These are phyloP conservation scores for Neodiprion virginianus DNA, from an alignment of 1,140 invertebrate species.

Conservation along the genomic window DNA sequence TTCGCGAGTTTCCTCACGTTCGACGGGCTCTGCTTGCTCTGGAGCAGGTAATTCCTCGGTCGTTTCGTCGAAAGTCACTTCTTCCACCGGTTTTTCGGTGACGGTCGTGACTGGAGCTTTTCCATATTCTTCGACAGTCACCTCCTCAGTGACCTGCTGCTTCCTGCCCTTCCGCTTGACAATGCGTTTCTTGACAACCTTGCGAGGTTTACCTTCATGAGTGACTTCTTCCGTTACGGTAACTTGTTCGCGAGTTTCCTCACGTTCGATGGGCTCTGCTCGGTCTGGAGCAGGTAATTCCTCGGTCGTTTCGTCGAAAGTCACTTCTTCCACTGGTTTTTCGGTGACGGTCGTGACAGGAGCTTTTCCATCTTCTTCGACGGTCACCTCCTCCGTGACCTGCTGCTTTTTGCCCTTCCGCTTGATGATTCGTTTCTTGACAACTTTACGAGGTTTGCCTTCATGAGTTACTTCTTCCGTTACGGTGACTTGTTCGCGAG, in stretches of 20 bases:
- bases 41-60: constrained; percentile 32
- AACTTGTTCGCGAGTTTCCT: constrained; percentile 32
- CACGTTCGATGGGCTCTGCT: constrained; percentile 39
- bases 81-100: constrained; percentile 17
- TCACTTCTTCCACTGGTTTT: constrained; percentile 23
- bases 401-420: no score
- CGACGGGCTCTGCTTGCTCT: constrained; percentile 17
- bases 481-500: no score
- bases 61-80: constrained; percentile 1
- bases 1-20: constrained; percentile 27
- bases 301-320: constrained; percentile 39
- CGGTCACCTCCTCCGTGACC: no score
- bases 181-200: constrained; percentile 44
- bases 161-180: constrained; percentile 53
- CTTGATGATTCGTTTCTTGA: no score
- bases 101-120: constrained; percentile 32
- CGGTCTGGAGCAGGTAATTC: constrained; percentile 47
- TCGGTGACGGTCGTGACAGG: background rate
- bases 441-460: no score
- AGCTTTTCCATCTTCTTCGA: no score
- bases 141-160: constrained; percentile 54
- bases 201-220: constrained; percentile 41
- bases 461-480: no score
- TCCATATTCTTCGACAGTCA: constrained; percentile 53
- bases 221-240: constrained; percentile 39